phyloP scores from a whole-genome alignment of 2,888 invertebrate genomes.

The Drosophila greeni region DNA sequence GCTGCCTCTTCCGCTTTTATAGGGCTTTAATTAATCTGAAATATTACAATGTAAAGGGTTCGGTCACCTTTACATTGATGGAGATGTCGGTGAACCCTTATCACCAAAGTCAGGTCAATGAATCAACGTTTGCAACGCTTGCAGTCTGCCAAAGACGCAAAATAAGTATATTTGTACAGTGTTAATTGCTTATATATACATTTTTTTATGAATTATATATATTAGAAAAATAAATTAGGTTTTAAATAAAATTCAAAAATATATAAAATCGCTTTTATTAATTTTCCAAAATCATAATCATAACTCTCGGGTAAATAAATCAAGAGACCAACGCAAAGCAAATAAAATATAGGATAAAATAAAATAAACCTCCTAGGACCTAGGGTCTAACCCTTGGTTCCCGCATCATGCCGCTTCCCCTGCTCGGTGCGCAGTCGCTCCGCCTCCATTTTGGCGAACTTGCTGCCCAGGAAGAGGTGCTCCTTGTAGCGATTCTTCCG shows the following conservation, averaged over 20 bases:
- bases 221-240: background rate
- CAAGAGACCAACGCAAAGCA: background rate
- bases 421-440: conserved; percentile 6
- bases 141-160: background rate
- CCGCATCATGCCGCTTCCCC: background rate
- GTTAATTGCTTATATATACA: background rate
- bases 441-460: conserved; percentile 33
- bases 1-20: conserved; percentile 4
- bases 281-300: conserved; percentile 3
- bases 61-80: background rate
- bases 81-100: background rate
- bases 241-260: background rate
- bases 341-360: background rate
- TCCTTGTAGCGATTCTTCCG: conserved; percentile 66
- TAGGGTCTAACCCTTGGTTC: background rate
- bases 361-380: background rate
- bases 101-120: background rate
- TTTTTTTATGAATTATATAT: background rate
- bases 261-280: background rate
- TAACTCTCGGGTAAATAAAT: conserved; percentile 3
- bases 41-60: no score
- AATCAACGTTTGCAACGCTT: conserved; percentile 1
- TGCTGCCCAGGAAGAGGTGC: conserved; percentile 49
- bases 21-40: no score
- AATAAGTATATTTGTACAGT: background rate